Percentiles rank a stretch among this genome's conserved stretches.
These are phyloP conservation scores for Gallirallus australis DNA, from an alignment of 2,797 vertebrate species.

Conservation along the genomic window DNA sequence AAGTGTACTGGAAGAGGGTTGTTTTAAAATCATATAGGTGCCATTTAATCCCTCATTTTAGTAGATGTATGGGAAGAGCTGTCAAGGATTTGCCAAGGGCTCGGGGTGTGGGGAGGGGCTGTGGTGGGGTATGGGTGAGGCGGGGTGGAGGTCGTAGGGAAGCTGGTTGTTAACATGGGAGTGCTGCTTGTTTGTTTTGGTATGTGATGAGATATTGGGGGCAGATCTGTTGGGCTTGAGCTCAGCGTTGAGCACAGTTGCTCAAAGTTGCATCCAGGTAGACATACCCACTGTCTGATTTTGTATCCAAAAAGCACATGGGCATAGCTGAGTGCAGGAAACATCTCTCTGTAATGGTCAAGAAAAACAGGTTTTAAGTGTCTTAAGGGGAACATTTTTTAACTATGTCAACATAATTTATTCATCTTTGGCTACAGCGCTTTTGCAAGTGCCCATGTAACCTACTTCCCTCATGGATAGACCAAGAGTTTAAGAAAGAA, in stretches of 20 bases:
- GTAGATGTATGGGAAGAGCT: neutral
- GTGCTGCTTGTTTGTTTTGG: neutral
- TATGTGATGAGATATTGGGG: accelerated
- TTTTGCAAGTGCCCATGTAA: neutral
- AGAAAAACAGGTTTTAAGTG: neutral
- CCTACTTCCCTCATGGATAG: neutral
- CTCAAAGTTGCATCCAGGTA: neutral
- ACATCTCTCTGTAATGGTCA: accelerated
- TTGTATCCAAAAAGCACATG: neutral
- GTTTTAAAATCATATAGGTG: neutral
- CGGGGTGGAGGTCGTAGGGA: neutral
- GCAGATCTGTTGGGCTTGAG: neutral
- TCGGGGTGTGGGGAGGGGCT: too few species aligned
- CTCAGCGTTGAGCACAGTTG: neutral
- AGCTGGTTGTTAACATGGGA: accelerated
- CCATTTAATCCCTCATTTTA: neutral
- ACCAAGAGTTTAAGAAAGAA: neutral
- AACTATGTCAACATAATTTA: neutral
- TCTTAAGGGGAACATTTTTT: neutral
- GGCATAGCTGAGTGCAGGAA: neutral
- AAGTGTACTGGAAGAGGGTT: neutral
- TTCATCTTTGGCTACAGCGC: neutral
- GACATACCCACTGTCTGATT: neutral
- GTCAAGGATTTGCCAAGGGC: neutral
- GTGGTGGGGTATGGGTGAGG: too few species aligned